Evolutionary conservation across 2,113 vertebrate genomes (phyloP), one percentile per base, ranked within the genome.

Genomic region (Sapayoa aenigma): DNA sequence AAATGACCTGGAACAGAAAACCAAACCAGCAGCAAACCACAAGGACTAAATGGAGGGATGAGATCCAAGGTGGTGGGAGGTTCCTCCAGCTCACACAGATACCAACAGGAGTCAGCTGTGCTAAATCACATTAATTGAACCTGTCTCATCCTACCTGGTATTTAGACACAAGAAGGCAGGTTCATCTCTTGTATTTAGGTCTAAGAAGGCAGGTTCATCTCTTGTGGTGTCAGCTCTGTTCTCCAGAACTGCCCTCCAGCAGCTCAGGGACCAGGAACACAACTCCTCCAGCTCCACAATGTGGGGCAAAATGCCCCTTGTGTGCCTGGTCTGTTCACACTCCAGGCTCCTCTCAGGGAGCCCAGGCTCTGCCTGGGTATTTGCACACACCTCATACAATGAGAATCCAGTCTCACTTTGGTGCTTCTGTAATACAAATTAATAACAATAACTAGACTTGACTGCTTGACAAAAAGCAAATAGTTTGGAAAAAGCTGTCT

Each of bases 391-490:
- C 87, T 86, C 84, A 53, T 46, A 21, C 92, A 2, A 78, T 90
- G 85, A 30, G 77, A 94, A 83, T 66, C 75, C 93, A 96, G 76
- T 37, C 90, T 72, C 35, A 28, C 79, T 44, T 33, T 31, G 69
- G 68, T 80, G 59, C 39, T 6, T 89, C 94, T 81, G 94, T 90
- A 84, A 88, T 75, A 92, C 82, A 94, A 96, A 96, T 96, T 94
- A 96, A 94, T 95, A 96, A 96, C 92, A 96, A 96, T 92, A 96
- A 96, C 95, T 96, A 23, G 56, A 93, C 92, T 97, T 78, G 89
- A 96, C 91, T 94, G 91, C 94, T 78, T 93, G 95, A 96, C 90
- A 96, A 85, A 95, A 92, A 89, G 90, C 95, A 95, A 97, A 96
- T 89, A 94, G 75, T 77, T 96, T 17, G 66, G 83, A 84, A 87